Evolutionary conservation across 2,888 invertebrate species (phyloP), one percentile per base, ranked within the genome.

Genomic region (Gibbula magus): DNA sequence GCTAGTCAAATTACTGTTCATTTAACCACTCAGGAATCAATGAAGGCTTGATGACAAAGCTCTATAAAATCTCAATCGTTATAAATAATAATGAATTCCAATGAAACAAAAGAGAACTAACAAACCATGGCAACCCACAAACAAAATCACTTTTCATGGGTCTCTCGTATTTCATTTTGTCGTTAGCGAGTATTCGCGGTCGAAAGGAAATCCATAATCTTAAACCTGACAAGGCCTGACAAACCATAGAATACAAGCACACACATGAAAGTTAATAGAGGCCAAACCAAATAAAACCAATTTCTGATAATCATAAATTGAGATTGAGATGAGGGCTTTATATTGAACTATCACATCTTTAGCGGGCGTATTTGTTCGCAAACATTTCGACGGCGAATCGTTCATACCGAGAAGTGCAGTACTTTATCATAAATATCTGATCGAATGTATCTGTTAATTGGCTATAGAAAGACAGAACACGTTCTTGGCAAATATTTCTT

Each of bases 291-390:
- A 70, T 70, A 70, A 70, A 32, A 32, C 35, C 70, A 32, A 35
- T 70, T 70, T 70, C 70, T 35, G 70, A 70, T 70, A 70, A 70
- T 70, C 70, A 70, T 70, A 70, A 70, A 70, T 70, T 20, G 70
- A 70, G 39, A 35, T 35, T 32, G 32, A 70, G 35, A 70, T 35
- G n/a, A 29, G n/a, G n/a, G 32, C 10, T 39, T 32, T 4, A 35
- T 39, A 70, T 13, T 18, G 70, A 70, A 70, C 29, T 70, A 70
- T 70, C 35, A 39, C 70, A 32, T 70, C 35, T 70, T 70, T 39
- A 32, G 39, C 20, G 39, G 35, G n/a, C 20, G 35, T 70, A 39
- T 70, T 70, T 70, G 35, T 70, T 35, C 20, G 20, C 70, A 70
- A 70, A 70, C 70, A 70, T 18, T 70, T 18, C n/a, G n/a, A 18